Percentiles rank a stretch among this genome's conserved stretches.
These are phyloP conservation scores for Ia io DNA, from an alignment of 2,113 vertebrate genomes.

Conservation along the genomic window DNA sequence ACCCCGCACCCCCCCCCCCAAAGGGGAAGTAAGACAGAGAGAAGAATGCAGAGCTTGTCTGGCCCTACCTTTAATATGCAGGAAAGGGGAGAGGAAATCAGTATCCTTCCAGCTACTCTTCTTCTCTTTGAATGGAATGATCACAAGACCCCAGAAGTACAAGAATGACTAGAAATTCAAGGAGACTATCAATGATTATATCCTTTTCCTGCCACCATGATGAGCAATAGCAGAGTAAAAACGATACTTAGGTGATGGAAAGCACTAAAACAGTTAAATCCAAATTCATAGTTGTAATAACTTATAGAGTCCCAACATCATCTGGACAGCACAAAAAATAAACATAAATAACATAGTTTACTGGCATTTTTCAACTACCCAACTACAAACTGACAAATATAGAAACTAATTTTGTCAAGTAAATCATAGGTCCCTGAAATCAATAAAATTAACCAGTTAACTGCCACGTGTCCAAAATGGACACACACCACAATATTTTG, in stretches of 20 bases:
- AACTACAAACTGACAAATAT: not conserved
- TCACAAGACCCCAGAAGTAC: not conserved
- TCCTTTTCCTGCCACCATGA: not conserved
- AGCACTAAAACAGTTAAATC: not conserved
- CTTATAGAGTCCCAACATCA: not conserved
- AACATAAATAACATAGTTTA: slow-evolving; percentile 1
- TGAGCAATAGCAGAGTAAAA: not conserved
- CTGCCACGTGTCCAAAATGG: too few species aligned
- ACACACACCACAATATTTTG: too few species aligned
- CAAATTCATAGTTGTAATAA: not conserved
- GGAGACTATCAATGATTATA: not conserved
- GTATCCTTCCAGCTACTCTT: not conserved
- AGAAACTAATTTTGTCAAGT: not conserved
- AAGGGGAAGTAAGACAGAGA: not conserved
- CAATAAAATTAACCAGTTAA: too few species aligned
- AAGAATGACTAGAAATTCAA: not conserved
- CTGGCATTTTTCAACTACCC: not conserved
- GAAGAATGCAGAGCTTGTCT: not conserved
- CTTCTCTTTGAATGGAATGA: not conserved
- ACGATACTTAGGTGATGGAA: not conserved
- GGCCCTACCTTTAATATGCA: not conserved
- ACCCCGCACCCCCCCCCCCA: rapidly evolving
- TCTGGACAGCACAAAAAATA: not conserved
- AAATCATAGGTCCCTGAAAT: not conserved
- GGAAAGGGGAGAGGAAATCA: not conserved